phyloP scores from a whole-genome alignment of 2,113 vertebrate species.

The Epinephelus lanceolatus region DNA sequence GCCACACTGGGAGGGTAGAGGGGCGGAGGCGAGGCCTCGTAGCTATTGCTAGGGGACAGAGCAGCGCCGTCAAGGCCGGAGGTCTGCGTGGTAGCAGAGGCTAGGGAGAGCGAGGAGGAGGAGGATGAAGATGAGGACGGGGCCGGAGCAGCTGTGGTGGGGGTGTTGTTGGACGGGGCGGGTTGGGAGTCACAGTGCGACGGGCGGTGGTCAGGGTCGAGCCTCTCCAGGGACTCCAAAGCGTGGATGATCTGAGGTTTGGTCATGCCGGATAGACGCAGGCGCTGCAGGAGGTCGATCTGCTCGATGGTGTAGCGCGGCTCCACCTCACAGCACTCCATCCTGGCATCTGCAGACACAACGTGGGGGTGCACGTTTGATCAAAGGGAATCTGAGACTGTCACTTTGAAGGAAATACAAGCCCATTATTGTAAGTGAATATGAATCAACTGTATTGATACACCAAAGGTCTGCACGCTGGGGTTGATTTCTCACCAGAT shows the following conservation, averaged over 20 bases:
- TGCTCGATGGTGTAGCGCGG: constrained; percentile 90
- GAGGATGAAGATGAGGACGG: constrained; percentile 84
- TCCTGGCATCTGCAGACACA: constrained; percentile 78
- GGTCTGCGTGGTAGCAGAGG: constrained; percentile 87
- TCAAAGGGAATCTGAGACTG: constrained; percentile 7
- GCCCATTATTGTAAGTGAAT: constrained; percentile 22
- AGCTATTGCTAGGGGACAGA: constrained; percentile 87
- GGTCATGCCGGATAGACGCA: constrained; percentile 87
- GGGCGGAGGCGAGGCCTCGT: constrained; percentile 88
- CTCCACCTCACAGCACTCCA: constrained; percentile 87
- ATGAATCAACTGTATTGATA: constrained; percentile 47
- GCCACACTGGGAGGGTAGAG: constrained; percentile 81
- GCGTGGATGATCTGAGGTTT: constrained; percentile 89
- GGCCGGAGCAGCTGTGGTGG: constrained; percentile 68
- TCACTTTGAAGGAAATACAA: constrained; percentile 30
- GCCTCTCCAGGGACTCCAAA: constrained; percentile 87
- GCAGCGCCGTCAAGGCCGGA: constrained; percentile 84
- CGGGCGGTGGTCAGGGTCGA: constrained; percentile 84
- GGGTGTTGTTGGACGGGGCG: constrained; percentile 66
- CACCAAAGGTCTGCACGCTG: not conserved
- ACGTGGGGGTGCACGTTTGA: not conserved
- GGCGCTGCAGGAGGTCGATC: constrained; percentile 88
- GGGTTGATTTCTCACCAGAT: constrained; percentile 47
- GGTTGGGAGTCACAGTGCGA: constrained; percentile 80
- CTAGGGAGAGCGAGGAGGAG: constrained; percentile 84